These are phyloP conservation scores for Harlomillsia oculata DNA, from an alignment of 1,140 invertebrate genomes.

Conservation along the genomic window DNA sequence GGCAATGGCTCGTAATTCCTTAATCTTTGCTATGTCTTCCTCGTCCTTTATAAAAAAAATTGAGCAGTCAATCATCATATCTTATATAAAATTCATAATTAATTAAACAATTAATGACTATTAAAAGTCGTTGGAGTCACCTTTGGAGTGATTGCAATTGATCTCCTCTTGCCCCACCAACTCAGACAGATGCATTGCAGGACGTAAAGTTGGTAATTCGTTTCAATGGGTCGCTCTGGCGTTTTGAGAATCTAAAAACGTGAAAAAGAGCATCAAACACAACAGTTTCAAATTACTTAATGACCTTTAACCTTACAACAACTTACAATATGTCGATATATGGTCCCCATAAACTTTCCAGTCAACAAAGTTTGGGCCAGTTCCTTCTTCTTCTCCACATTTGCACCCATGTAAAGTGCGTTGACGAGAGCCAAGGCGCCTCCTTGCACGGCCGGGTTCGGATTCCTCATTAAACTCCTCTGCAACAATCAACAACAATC, in stretches of 20 bases:
- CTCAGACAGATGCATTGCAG: slow-evolving; percentile 78
- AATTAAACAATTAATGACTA: neutral
- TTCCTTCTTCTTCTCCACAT: slow-evolving; percentile 58
- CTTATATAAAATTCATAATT: neutral
- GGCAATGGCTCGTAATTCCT: slow-evolving; percentile 79
- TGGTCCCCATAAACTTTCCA: slow-evolving; percentile 57
- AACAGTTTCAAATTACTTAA: too few species aligned
- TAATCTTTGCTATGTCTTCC: slow-evolving; percentile 85
- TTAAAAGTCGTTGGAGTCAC: slow-evolving; percentile 8
- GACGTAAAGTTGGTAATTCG: slow-evolving; percentile 89
- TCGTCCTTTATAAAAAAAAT: slow-evolving; percentile 57
- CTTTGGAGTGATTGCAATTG: slow-evolving; percentile 69
- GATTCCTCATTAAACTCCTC: too few species aligned
- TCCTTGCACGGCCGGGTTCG: slow-evolving; percentile 69
- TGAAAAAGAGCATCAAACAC: too few species aligned
- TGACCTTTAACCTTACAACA: slow-evolving; percentile 49
- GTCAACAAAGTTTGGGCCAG: slow-evolving; percentile 66
- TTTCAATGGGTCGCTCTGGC: slow-evolving; percentile 52
- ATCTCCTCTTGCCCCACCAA: slow-evolving; percentile 76
- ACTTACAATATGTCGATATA: slow-evolving; percentile 32
- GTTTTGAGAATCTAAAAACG: neutral
- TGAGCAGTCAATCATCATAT: neutral
- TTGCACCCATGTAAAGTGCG: slow-evolving; percentile 82
- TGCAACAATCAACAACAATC: too few species aligned
- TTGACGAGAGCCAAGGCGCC: slow-evolving; percentile 89